Conservation (phyloP, 2,113 vertebrate genomes). For the Ictalurus furcatus region DNA sequence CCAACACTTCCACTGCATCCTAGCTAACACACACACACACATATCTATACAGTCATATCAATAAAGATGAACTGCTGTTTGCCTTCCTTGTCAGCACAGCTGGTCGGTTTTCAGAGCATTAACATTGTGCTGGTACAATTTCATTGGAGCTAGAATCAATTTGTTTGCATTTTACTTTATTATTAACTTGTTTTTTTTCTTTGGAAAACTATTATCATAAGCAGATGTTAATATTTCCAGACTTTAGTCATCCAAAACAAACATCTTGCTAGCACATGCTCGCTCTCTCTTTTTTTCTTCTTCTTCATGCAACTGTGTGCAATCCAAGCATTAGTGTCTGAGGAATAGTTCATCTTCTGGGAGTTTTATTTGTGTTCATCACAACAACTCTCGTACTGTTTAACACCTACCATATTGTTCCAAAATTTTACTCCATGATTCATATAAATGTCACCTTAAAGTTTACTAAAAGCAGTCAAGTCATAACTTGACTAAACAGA, state of each 20-base stretch:
- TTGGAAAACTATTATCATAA: slow-evolving; percentile 19
- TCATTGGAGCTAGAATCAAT: neutral
- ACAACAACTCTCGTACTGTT: neutral
- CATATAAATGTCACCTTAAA: neutral
- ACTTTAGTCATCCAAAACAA: slow-evolving; percentile 23
- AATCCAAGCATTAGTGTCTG: neutral
- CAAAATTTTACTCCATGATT: neutral
- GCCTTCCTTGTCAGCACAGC: slow-evolving; percentile 38
- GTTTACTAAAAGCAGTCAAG: slow-evolving; percentile 13
- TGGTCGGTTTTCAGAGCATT: slow-evolving; percentile 27
- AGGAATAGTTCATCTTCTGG: neutral
- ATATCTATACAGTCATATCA: slow-evolving; percentile 36
- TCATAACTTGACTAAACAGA: neutral
- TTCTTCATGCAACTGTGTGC: neutral
- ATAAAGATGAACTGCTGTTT: slow-evolving; percentile 49
- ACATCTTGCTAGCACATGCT: slow-evolving; percentile 13
- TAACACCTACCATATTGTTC: neutral
- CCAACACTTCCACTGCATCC: slow-evolving; percentile 85
- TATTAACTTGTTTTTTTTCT: neutral
- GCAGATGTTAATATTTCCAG: slow-evolving; percentile 41
- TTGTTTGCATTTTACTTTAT: slow-evolving; percentile 21
- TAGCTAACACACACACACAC: slow-evolving; percentile 68
- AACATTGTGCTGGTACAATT: slow-evolving; percentile 29
- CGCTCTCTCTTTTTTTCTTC: no score
- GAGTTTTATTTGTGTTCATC: neutral